A percentile compares a stretch with the other conserved stretches of the same genome.
phyloP scores from a whole-genome alignment of 2,888 invertebrate genomes.

The Erpobdella octoculata region DNA sequence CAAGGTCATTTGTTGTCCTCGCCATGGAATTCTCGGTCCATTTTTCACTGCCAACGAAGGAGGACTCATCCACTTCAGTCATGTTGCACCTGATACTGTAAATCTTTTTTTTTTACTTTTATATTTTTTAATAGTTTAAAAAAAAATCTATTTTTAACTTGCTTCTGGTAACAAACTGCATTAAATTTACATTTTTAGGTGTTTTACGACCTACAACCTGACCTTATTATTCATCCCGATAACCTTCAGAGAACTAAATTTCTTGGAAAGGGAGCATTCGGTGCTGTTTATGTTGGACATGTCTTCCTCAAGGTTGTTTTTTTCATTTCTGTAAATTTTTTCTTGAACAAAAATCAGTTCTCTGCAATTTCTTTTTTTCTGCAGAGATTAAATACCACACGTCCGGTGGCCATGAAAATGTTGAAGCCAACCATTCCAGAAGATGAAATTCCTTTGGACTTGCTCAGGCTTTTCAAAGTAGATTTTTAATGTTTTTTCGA shows the following conservation, averaged over 20 bases:
- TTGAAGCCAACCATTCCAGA: conserved; percentile 74
- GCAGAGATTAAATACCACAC: conserved; percentile 39
- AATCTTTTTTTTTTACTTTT: conserved; percentile 41
- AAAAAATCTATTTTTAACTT: background rate
- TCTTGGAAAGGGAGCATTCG: conserved; percentile 92
- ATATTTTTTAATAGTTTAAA: background rate
- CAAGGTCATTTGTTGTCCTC: conserved; percentile 67
- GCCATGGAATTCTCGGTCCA: conserved; percentile 65
- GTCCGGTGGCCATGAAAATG: conserved; percentile 84
- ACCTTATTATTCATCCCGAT: conserved; percentile 68
- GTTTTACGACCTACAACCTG: conserved; percentile 77
- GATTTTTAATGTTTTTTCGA: too few relatives aligned
- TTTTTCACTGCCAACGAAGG: conserved; percentile 41
- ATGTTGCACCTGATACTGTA: conserved; percentile 86
- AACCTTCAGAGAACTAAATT: conserved; percentile 64
- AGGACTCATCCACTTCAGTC: conserved; percentile 56
- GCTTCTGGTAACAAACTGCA: background rate
- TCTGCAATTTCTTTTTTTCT: background rate
- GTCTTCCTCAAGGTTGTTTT: conserved; percentile 44
- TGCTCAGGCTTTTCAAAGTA: conserved; percentile 15
- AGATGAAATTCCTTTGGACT: conserved; percentile 12
- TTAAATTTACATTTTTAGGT: conserved; percentile 50
- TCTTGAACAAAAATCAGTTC: background rate
- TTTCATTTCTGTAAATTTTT: background rate
- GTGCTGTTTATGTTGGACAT: conserved; percentile 70